Conservation (phyloP, 2,888 invertebrate genomes). For the Spilosoma lubricipeda region DNA sequence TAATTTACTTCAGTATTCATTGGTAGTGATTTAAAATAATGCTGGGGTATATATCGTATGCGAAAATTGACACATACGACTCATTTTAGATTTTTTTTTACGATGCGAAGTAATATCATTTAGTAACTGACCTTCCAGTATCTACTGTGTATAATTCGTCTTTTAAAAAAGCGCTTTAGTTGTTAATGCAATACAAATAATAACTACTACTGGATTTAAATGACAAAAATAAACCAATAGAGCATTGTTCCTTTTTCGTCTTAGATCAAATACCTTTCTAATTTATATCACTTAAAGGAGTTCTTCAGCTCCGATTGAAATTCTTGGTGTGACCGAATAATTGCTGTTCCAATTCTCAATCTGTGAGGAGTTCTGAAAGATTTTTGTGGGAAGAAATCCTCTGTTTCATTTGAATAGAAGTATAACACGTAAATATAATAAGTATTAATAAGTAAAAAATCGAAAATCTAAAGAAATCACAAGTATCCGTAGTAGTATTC, state of each 20-base stretch:
- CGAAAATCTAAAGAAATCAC: neutral
- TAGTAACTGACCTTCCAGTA: neutral
- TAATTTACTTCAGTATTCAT: neutral
- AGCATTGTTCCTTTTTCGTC: neutral
- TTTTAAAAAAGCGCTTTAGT: neutral
- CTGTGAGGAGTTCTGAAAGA: neutral
- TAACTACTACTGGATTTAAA: neutral
- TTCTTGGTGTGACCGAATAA: neutral
- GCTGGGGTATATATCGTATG: neutral
- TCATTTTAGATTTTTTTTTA: neutral
- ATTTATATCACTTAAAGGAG: neutral
- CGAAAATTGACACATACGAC: neutral
- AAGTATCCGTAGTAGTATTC: neutral
- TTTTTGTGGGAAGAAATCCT: too few species aligned
- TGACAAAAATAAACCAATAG: neutral
- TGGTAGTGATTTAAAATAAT: neutral
- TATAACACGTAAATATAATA: too few species aligned
- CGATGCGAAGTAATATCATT: neutral
- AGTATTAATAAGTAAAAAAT: too few species aligned
- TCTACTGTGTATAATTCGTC: too few species aligned
- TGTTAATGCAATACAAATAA: too few species aligned
- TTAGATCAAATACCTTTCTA: neutral
- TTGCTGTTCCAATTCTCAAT: neutral
- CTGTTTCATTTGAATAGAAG: neutral
- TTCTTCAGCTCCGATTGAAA: neutral